Conservation (phyloP, 1,140 invertebrate species). For the Caenorhabditis elegans region DNA sequence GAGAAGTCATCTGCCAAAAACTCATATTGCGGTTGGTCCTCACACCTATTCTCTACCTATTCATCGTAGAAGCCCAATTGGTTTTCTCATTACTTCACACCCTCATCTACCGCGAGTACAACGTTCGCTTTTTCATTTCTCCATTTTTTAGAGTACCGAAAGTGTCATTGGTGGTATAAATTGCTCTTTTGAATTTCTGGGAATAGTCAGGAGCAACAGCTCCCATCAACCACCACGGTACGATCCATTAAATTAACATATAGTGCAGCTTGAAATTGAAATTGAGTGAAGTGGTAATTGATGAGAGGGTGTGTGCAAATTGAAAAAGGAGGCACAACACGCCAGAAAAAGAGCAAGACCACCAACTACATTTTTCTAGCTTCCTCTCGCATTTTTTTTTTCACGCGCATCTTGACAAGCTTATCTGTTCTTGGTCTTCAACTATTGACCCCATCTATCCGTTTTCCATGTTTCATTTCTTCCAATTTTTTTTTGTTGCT, state of each 20-base stretch:
- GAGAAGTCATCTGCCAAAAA: slow-evolving; percentile 29
- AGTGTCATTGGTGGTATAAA: too few relatives aligned
- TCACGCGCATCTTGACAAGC: slow-evolving; percentile 26
- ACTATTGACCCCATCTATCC: slow-evolving; percentile 13
- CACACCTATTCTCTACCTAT: background rate
- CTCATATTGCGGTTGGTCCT: slow-evolving; percentile 6
- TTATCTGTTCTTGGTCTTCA: slow-evolving; percentile 20
- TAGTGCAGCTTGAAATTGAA: background rate
- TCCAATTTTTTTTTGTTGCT: background rate
- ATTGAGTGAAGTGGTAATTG: background rate
- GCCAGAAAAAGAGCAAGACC: background rate
- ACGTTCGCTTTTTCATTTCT: background rate
- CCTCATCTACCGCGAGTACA: background rate
- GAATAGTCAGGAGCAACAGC: too few relatives aligned
- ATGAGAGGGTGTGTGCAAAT: slow-evolving; percentile 11
- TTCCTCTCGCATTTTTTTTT: slow-evolving; percentile 6
- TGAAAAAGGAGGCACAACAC: background rate
- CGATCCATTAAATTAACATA: slow-evolving; percentile 6
- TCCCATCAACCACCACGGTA: background rate
- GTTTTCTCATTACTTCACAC: slow-evolving; percentile 31
- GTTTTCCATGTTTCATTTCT: slow-evolving; percentile 16
- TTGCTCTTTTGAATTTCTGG: too few relatives aligned
- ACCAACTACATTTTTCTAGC: slow-evolving; percentile 7
- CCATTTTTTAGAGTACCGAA: background rate
- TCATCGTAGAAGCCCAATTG: slow-evolving; percentile 14